A percentile compares a stretch with the other conserved stretches of the same genome.
Evolutionary conservation across 64 coral and sea anemone species (phyloP).

Genomic region (Montipora cactus): DNA sequence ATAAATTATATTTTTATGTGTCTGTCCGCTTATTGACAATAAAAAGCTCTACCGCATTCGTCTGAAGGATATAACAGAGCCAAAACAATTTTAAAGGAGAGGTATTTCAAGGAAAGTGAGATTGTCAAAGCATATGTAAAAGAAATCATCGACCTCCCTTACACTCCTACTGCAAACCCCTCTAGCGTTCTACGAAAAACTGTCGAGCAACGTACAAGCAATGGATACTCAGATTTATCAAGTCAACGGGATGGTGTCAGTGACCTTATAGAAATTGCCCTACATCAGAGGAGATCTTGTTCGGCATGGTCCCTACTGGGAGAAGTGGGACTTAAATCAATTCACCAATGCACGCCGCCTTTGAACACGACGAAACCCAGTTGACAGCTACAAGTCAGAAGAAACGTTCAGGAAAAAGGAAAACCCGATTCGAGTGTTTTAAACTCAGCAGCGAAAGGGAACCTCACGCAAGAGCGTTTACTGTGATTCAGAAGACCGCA

Average conservation of each 20-base stretch:
- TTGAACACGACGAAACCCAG: neutral
- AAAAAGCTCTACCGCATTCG: neutral
- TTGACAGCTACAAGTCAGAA: neutral
- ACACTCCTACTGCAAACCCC: neutral
- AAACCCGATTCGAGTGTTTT: neutral
- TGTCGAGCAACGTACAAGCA: neutral
- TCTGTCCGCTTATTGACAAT: no score
- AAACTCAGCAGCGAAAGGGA: neutral
- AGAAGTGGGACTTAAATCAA: neutral
- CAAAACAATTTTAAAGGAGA: neutral
- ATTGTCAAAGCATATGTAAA: neutral
- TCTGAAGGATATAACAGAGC: slow-evolving; percentile 28
- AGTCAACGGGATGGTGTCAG: neutral
- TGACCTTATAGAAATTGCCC: neutral
- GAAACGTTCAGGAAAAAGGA: slow-evolving; percentile 24
- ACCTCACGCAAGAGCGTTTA: no score
- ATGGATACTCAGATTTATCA: neutral
- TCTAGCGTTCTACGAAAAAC: neutral
- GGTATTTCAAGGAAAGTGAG: neutral
- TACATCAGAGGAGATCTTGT: neutral
- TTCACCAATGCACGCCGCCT: neutral
- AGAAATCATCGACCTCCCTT: neutral
- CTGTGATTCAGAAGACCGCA: no score
- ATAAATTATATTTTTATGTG: no score
- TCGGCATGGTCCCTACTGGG: neutral